Percentiles rank a stretch among this genome's conserved stretches.
Evolutionary conservation across 2,797 vertebrate genomes (phyloP).

Genomic region (Melanotaenia trifasciata): DNA sequence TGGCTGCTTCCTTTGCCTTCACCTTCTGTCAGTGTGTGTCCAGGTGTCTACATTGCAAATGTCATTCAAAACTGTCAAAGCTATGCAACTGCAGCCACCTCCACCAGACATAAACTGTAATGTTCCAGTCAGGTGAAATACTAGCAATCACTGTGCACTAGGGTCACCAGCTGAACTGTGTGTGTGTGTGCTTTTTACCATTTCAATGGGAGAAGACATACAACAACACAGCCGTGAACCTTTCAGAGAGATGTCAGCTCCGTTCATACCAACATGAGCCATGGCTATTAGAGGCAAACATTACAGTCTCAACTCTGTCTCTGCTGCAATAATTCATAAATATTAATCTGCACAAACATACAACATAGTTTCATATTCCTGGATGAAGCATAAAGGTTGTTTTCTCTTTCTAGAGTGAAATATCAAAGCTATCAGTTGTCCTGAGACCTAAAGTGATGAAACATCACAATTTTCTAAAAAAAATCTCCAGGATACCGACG

Average conservation of each 20-base stretch:
- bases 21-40: conserved; percentile 48
- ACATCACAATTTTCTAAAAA: not conserved
- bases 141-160: conserved; percentile 57
- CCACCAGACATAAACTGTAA: conserved; percentile 36
- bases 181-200: conserved; percentile 66
- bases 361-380: not conserved
- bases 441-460: conserved; percentile 21
- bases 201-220: conserved; percentile 61
- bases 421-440: not conserved
- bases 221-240: conserved; percentile 65
- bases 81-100: conserved; percentile 40
- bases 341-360: not conserved
- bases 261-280: conserved; percentile 47
- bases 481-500: not conserved
- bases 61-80: conserved; percentile 67
- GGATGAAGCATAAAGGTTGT: not conserved
- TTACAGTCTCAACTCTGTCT: conserved; percentile 37
- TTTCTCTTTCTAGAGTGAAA: conserved; percentile 24
- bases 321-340: not conserved
- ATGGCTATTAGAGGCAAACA: conserved; percentile 53
- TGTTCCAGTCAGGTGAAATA: conserved; percentile 68
- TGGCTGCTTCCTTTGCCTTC: conserved; percentile 25
- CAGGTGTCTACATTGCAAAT: conserved; percentile 56
- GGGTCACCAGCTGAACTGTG: conserved; percentile 57
- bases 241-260: conserved; percentile 61